Conservation (phyloP, 2,113 vertebrate genomes). For the Pampusana beccarii region DNA sequence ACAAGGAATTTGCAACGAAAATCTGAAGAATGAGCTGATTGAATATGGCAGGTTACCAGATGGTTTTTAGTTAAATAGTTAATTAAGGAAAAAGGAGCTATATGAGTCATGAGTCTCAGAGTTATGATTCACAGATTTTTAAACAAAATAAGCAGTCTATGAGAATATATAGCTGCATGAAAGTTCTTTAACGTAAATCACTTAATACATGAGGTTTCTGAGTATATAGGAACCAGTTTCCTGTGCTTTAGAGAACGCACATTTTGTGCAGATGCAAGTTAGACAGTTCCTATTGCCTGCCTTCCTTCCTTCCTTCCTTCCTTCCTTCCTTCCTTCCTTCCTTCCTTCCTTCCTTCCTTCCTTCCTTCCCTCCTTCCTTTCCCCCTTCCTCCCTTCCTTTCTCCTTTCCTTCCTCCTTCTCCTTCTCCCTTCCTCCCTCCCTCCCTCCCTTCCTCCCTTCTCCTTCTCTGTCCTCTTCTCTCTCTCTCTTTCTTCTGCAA, state of each 20-base stretch:
- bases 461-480: background rate
- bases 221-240: background rate
- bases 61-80: slow-evolving; percentile 16
- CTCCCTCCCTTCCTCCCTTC: background rate
- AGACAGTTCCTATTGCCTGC: background rate
- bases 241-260: background rate
- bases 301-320: background rate
- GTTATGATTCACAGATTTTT: background rate
- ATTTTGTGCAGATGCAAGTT: background rate
- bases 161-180: background rate
- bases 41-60: background rate
- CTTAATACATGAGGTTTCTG: background rate
- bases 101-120: background rate
- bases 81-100: background rate
- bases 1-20: background rate
- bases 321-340: no score
- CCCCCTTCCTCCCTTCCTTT: no score
- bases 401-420: no score
- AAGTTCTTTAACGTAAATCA: background rate
- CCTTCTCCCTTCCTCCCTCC: background rate
- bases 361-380: no score
- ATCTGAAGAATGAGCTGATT: background rate
- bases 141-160: background rate
- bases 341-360: background rate
- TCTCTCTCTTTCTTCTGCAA: background rate